Percentiles rank a stretch among this genome's conserved stretches.
Evolutionary conservation across 2,888 invertebrate species (phyloP).

Genomic region (Lobophora halterata): DNA sequence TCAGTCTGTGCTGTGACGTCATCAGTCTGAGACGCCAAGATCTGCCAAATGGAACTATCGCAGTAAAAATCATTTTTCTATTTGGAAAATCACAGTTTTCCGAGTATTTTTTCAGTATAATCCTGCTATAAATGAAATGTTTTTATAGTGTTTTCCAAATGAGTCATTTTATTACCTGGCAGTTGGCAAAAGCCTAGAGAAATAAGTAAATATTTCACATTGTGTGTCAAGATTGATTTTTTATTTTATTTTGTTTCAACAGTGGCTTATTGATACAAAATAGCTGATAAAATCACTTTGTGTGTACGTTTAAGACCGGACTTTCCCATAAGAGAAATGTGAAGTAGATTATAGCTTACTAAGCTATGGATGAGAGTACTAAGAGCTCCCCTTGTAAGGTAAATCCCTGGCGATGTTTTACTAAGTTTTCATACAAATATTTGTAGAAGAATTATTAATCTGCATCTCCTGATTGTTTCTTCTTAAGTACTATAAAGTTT

Average conservation of each 20-base stretch:
- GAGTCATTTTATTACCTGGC: constrained; percentile 38
- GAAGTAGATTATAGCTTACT: constrained; percentile 61
- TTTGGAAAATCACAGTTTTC: constrained; percentile 42
- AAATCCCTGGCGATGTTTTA: constrained; percentile 60
- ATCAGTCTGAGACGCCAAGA: no score
- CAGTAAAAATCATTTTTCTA: no score
- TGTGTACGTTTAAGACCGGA: constrained; percentile 63
- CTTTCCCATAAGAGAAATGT: constrained; percentile 66
- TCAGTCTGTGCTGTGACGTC: constrained; percentile 25
- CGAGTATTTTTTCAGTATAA: constrained; percentile 8
- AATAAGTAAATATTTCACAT: constrained; percentile 69
- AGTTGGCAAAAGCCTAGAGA: constrained; percentile 40
- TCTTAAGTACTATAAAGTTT: constrained; percentile 12
- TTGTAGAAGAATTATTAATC: constrained; percentile 37
- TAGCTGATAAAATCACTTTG: constrained; percentile 69
- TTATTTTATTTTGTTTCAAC: constrained; percentile 71
- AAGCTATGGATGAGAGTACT: constrained; percentile 74
- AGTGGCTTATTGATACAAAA: constrained; percentile 74
- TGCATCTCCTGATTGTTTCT: constrained; percentile 29
- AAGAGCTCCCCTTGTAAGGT: constrained; percentile 78
- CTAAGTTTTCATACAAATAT: constrained; percentile 39
- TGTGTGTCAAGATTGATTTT: constrained; percentile 70
- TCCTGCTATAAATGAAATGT: constrained; percentile 13
- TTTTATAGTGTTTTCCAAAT: constrained; percentile 25
- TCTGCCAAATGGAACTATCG: no score